These are phyloP conservation scores for Argyra leucocephala DNA, from an alignment of 2,888 invertebrate genomes.

Conservation along the genomic window DNA sequence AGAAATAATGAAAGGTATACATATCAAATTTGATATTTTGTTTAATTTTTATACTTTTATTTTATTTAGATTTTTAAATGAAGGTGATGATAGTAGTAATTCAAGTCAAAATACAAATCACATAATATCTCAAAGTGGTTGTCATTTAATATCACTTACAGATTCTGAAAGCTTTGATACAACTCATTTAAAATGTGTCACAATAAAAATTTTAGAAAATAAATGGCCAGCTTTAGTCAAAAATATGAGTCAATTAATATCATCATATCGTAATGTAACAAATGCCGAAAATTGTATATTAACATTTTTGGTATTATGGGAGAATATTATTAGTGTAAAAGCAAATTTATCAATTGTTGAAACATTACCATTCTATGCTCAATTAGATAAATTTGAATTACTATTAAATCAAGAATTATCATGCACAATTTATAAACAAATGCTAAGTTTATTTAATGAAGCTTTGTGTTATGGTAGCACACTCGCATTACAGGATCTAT, in stretches of 20 bases:
- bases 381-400: conserved; percentile 69
- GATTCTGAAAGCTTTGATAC: conserved; percentile 78
- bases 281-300: conserved; percentile 60
- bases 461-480: conserved; percentile 87
- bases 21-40: not conserved
- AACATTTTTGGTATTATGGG: conserved; percentile 79
- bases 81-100: not conserved
- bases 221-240: conserved; percentile 76
- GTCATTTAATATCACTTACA: conserved; percentile 47
- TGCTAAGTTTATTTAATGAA: conserved; percentile 78
- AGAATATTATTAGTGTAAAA: conserved; percentile 81
- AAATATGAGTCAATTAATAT: conserved; percentile 47
- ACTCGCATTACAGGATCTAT: conserved; percentile 73
- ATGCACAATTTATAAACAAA: conserved; percentile 72
- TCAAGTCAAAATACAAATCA: conserved; percentile 14
- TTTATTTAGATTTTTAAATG: not conserved
- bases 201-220: conserved; percentile 73
- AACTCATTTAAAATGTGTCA: conserved; percentile 75
- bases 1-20: not conserved
- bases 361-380: conserved; percentile 79
- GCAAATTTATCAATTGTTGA: conserved; percentile 82
- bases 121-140: conserved; percentile 26
- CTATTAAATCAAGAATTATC: conserved; percentile 63
- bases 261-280: conserved; percentile 32
- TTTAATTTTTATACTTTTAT: not conserved